Conservation (phyloP, 2,888 invertebrate species). For the Andrena hattorfiana region DNA sequence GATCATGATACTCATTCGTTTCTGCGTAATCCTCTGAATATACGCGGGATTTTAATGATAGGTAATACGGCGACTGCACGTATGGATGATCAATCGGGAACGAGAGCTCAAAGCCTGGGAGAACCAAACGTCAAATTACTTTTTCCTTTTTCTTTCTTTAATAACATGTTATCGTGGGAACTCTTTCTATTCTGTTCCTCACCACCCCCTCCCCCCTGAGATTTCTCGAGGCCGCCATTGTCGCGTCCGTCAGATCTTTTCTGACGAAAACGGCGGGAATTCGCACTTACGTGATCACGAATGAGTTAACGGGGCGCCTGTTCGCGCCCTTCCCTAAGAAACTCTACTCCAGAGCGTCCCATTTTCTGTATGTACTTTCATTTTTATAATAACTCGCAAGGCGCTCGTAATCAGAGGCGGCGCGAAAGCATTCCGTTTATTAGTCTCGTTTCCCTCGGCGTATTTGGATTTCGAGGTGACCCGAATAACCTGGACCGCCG, state of each 20-base stretch:
- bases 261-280: slow-evolving; percentile 40
- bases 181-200: slow-evolving; percentile 28
- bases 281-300: slow-evolving; percentile 52
- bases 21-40: slow-evolving; percentile 1
- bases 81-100: slow-evolving; percentile 1
- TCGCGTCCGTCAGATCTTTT: slow-evolving; percentile 22
- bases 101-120: not conserved
- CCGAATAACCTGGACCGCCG: slow-evolving; percentile 51
- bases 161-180: slow-evolving; percentile 27
- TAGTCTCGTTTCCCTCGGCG: slow-evolving; percentile 44
- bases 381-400: slow-evolving; percentile 52
- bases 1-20: not conserved
- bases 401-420: slow-evolving; percentile 43
- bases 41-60: not conserved
- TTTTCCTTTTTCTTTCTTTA: not conserved
- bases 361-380: slow-evolving; percentile 45
- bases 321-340: slow-evolving; percentile 19
- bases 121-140: too few relatives aligned
- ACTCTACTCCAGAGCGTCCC: slow-evolving; percentile 4
- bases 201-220: not conserved
- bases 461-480: slow-evolving; percentile 64
- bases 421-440: slow-evolving; percentile 53
- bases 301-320: slow-evolving; percentile 37
- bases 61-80: not conserved
- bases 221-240: slow-evolving; percentile 17